phyloP scores from a whole-genome alignment of 2,797 vertebrate genomes.

The Darevskia nairensis region DNA sequence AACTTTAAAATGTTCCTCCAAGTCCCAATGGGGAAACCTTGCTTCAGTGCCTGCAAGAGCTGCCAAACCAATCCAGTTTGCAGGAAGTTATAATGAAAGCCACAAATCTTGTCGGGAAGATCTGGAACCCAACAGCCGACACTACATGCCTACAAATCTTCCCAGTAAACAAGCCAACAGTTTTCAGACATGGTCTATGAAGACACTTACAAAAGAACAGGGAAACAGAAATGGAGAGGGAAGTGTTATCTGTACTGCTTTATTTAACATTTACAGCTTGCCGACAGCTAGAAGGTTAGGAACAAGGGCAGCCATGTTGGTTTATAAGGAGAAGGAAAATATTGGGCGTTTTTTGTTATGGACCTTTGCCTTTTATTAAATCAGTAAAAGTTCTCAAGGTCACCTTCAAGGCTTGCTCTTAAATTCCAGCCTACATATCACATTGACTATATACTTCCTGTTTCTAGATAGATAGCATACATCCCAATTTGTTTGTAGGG shows the following conservation, averaged over 20 bases:
- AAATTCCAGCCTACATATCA: neutral
- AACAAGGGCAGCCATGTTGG: neutral
- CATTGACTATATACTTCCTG: neutral
- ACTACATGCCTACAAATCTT: neutral
- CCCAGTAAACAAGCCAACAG: neutral
- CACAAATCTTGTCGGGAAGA: neutral
- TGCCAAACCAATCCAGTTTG: conserved; percentile 2
- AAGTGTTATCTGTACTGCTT: neutral
- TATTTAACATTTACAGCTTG: too few species aligned
- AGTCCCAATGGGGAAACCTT: neutral
- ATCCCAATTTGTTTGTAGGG: too few species aligned
- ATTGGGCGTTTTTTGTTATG: too few species aligned
- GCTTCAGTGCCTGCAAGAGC: neutral
- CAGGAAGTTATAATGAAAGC: conserved; percentile 5
- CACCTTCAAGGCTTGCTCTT: neutral
- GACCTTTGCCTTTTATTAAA: neutral
- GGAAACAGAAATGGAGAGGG: neutral
- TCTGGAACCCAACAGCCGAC: neutral
- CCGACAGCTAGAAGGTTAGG: neutral
- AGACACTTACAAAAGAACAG: neutral
- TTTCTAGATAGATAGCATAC: too few species aligned
- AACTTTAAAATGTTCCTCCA: neutral
- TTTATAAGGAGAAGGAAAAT: too few species aligned
- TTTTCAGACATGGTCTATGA: neutral
- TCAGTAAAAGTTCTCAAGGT: neutral